A percentile compares a stretch with the other conserved stretches of the same genome.
phyloP scores from a whole-genome alignment of 2,888 invertebrate genomes.

The Luffia ferchaultella region DNA sequence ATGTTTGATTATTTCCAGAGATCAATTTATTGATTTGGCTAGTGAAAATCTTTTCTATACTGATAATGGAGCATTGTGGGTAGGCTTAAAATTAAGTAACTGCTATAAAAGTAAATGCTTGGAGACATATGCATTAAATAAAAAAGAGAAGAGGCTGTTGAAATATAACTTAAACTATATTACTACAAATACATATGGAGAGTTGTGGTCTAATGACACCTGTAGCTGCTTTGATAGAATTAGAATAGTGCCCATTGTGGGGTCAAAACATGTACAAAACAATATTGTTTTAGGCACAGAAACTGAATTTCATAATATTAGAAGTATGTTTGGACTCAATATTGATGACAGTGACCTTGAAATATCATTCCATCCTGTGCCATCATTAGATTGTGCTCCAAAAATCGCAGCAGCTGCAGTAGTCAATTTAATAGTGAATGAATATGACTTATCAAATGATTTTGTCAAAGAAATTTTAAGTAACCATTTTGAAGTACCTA shows the following conservation, averaged over 20 bases:
- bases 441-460: constrained; percentile 47
- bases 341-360: constrained; percentile 22
- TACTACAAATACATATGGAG: constrained; percentile 45
- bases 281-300: constrained; percentile 36
- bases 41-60: constrained; percentile 53
- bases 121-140: constrained; percentile 18
- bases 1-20: constrained; percentile 44
- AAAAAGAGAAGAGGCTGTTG: constrained; percentile 19
- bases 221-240: constrained; percentile 26
- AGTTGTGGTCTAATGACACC: constrained; percentile 31
- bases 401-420: constrained; percentile 48
- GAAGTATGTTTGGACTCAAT: constrained; percentile 31
- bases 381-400: constrained; percentile 39
- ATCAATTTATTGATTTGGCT: constrained; percentile 43
- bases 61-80: constrained; percentile 52
- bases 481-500: constrained; percentile 74
- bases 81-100: constrained; percentile 36
- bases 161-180: constrained; percentile 37
- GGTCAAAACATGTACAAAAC: constrained; percentile 31
- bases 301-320: constrained; percentile 40
- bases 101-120: constrained; percentile 30
- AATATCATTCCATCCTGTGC: constrained; percentile 42
- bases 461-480: constrained; percentile 68
- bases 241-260: constrained; percentile 44
- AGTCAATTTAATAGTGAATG: constrained; percentile 44